Evolutionary conservation across 2,888 invertebrate species (phyloP), one percentile per base, ranked within the genome.

Genomic region (Nipponacmea schrenckii): DNA sequence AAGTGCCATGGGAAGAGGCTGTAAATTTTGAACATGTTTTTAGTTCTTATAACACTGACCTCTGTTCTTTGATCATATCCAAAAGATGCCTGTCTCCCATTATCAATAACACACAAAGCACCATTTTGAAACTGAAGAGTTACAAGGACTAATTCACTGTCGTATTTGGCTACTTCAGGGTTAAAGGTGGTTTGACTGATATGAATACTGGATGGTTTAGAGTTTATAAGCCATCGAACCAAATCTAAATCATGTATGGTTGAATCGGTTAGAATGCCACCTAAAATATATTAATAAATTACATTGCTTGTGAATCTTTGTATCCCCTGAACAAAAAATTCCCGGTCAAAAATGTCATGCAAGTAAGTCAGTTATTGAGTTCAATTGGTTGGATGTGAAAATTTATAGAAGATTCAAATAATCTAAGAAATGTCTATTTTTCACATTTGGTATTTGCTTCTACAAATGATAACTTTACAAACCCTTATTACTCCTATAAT

Each of bases 31-130:
- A n/a, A n/a, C n/a, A n/a, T n/a, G n/a, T n/a, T n/a, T 39, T 39
- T 39, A 39, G 10, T 39, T 8, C 10, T 10, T 5, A 1, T 5
- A 39, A 39, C 39, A 39, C 39, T 39, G 39, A 89, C 89, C 89
- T 93, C 93, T 0, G 93, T 83, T 77, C 93, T 90, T 86, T 93
- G 93, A 77, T 93, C 93, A 79, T 93, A 93, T 0, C 93, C 93
- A 80, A 92, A 92, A 4, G 89, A 87, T 48, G 92, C 91, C 85
- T 90, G 91, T 27, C 93, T 90, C 75, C 92, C 92, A 74, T 93
- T 90, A 84, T 93, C 93, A 46, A 92, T 91, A 64, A 92, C 89
- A 0, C 91, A 92, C 39, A 93, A 84, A 1, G 92, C 91, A 1
- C 93, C 93, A 62, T 92, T 92, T 0, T 92, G 91, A 83, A 92